Evolutionary conservation across 2,113 vertebrate genomes (phyloP), one percentile per base, ranked within the genome.

Genomic region (Xenopus borealis): DNA sequence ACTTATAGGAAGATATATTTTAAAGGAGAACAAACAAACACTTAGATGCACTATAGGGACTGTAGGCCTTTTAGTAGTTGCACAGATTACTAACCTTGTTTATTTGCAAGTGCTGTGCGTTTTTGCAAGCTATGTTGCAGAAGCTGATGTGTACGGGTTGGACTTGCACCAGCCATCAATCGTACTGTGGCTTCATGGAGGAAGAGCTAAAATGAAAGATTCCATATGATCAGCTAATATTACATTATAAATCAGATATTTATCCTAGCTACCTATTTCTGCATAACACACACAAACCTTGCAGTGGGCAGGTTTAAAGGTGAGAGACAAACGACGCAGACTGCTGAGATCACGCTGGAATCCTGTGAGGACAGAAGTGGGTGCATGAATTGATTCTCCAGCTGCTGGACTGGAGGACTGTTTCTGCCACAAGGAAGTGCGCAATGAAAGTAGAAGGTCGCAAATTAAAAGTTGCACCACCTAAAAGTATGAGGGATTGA

Each of bases 111-210:
- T 63, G 69, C 83, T 0, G 81, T 84, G 55, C 95, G 88, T 17
- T 95, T 87, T 53, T 95, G 89, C 67, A 99, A 86, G 83, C 95
- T 96, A 88, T 98, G 96, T 79, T 98, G 95, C 86, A 99, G 87
- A 75, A 99, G 92, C 88, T 96, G 97, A 87, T 99, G 97, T 9
- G 97, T 99, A 40, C 97, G 92, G 1, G 97, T 98, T 30, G 97
- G 97, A 87, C 97, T 98, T 82, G 97, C 97, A 61, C 97, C 97
- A 0, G 97, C 97, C 97, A 99, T 99, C 81, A 99, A 85, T 66
- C 97, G 93, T 80, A 98, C 96, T 0, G 96, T 98, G 68, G 97
- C 97, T 87, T 98, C 97, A 0, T 98, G 97, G 23, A 99, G 93
- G 75, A 99, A 98, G 82, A 98, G 91, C 97, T 99, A 81, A 16